Conservation (phyloP, 2,888 invertebrate species). For the Elysia crispata region DNA sequence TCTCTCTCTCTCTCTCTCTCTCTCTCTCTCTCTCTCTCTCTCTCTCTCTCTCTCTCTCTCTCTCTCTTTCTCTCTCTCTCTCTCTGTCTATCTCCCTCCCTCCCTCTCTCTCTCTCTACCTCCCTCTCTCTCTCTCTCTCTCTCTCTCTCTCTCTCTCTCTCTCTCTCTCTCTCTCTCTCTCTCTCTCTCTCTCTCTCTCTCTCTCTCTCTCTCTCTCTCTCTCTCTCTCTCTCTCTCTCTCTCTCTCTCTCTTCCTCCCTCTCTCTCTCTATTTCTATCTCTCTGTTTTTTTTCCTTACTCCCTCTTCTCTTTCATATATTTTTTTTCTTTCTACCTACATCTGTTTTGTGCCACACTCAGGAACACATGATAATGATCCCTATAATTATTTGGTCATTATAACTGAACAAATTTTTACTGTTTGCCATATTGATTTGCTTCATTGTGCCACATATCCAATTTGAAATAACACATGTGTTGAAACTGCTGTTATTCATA, state of each 20-base stretch:
- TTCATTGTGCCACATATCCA: too few relatives aligned
- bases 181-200: not conserved
- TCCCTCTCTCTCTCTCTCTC: too few relatives aligned
- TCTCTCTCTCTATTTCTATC: not conserved
- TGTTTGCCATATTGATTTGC: too few relatives aligned
- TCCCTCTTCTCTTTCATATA: not conserved
- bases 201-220: not conserved
- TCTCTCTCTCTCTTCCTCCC: conserved; percentile 42
- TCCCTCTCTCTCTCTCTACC: not conserved
- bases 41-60: conserved; percentile 45
- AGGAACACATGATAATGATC: too few relatives aligned
- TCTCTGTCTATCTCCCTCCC: too few relatives aligned
- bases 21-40: conserved; percentile 10
- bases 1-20: too few relatives aligned
- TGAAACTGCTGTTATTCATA: too few relatives aligned
- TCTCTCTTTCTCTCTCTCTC: conserved; percentile 44
- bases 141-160: not conserved
- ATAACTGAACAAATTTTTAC: too few relatives aligned
- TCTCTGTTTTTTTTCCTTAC: too few relatives aligned
- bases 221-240: conserved; percentile 42
- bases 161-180: conserved; percentile 34
- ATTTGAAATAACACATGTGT: too few relatives aligned
- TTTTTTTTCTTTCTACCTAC: conserved; percentile 26
- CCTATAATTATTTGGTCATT: too few relatives aligned
- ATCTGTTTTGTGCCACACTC: not conserved